A percentile compares a stretch with the other conserved stretches of the same genome.
Evolutionary conservation across 2,113 vertebrate genomes (phyloP).

Genomic region (Pristiophorus japonicus): DNA sequence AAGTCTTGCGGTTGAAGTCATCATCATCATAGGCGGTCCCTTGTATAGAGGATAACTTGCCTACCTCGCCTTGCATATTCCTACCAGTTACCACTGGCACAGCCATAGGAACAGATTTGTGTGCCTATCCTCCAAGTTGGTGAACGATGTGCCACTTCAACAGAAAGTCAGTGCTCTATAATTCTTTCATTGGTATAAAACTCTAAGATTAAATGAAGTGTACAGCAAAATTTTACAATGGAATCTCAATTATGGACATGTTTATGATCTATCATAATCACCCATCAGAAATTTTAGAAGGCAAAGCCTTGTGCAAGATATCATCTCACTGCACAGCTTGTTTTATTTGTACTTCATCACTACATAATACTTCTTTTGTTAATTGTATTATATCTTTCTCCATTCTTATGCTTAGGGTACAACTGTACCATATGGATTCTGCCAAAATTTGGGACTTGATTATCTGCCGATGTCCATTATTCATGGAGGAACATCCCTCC

Average conservation of each 20-base stretch:
- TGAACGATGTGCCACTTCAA: no score
- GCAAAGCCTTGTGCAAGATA: background rate
- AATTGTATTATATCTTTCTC: no score
- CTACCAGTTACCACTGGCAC: no score
- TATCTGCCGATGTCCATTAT: background rate
- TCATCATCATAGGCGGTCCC: no score
- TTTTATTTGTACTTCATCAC: background rate
- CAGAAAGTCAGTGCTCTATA: background rate
- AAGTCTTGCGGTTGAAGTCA: no score
- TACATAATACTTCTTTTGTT: background rate
- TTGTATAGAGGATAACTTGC: no score
- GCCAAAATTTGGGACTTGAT: background rate
- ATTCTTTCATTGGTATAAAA: background rate
- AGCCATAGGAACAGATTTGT: no score
- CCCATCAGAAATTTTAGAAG: background rate
- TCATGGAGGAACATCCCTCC: background rate
- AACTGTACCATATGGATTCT: background rate
- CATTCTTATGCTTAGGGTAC: background rate
- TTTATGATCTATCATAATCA: background rate
- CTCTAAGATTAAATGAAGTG: background rate
- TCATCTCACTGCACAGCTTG: background rate
- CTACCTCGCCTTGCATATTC: no score
- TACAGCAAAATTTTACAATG: background rate
- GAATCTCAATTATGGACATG: background rate
- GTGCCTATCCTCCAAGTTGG: no score